Evolutionary conservation across 2,113 vertebrate genomes (phyloP).

Genomic region (Ctenodactylus gundi): DNA sequence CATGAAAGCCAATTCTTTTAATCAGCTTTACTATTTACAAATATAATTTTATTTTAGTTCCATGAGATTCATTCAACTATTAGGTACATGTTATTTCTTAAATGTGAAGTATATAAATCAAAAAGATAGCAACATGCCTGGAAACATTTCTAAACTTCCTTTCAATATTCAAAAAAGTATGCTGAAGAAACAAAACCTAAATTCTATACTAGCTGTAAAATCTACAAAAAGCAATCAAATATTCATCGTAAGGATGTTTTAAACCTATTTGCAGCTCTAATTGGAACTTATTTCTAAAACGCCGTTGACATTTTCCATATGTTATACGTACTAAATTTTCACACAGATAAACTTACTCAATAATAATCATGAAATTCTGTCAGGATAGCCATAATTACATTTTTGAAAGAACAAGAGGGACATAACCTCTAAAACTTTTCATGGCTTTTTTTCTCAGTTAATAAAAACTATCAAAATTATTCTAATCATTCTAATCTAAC

Average conservation of each 20-base stretch:
- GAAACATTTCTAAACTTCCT: background rate
- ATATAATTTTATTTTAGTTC: background rate
- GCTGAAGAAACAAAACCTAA: background rate
- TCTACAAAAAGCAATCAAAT: background rate
- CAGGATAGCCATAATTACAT: background rate
- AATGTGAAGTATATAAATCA: background rate
- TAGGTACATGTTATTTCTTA: background rate
- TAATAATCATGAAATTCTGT: background rate
- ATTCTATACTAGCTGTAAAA: background rate
- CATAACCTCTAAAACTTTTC: no score
- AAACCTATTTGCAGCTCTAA: background rate
- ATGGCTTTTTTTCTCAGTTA: background rate
- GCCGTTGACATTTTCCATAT: background rate
- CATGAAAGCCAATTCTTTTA: constrained; percentile 20
- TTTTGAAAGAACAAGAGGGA: background rate
- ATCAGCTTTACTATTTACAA: constrained; percentile 41
- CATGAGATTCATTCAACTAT: background rate
- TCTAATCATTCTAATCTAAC: background rate
- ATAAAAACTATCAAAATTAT: background rate
- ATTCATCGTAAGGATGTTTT: background rate
- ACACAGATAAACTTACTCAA: background rate
- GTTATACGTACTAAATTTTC: background rate
- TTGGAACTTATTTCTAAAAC: background rate
- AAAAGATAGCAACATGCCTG: background rate
- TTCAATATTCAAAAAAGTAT: background rate